Base-by-base conservation (phyloP, 1,140 invertebrate species). In the Drosophila asahinai region DNA sequence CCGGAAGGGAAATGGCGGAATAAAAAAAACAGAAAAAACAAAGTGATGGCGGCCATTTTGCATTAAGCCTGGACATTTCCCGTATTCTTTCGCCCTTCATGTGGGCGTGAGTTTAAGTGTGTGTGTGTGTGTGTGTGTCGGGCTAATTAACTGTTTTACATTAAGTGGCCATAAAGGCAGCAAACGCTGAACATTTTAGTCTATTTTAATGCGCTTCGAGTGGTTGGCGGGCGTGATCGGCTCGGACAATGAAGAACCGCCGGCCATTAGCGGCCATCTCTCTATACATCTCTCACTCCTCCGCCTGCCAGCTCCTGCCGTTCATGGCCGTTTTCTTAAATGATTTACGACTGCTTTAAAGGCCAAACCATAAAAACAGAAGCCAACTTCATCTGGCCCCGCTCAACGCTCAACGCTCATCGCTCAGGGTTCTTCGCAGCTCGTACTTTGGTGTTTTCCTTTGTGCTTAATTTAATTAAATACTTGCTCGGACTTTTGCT, bases 111-210 rank as follows among this genome's bases (percentile, higher is more conserved):
- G 19, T 40, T 11, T 62, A 47, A 58, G 15, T 67, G 58, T 68
- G 47, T 61, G 43, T 67, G 59, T 70, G 15, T 68, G 47, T 61
- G 43, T 67, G 59, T 70, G 77, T 65, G 68, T 77, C 61, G 52
- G 54, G 71, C 86, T 90, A 90, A 90, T 90, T 90, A 90, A 90
- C 86, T 90, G 86, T 86, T 86, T 89, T 90, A 90, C 86, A 90
- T 90, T 90, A 90, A 90, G 79, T 80, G 86, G 79, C 79, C 82
- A 90, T 90, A 90, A 90, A 81, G 70, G 66, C 71, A 67, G 78
- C 72, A 63, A 62, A 59, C 58, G 68, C 64, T 58, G 68, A 40
- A 62, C 68, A 90, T 81, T 87, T 87, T 87, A 84, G 84, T 81
- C 84, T 84, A 90, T 87, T 87, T 89, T 90, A 89, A 89, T 86